Percentiles rank a stretch among this genome's conserved stretches.
These are phyloP conservation scores for Corapipo altera DNA, from an alignment of 2,113 vertebrate genomes.

Conservation along the genomic window DNA sequence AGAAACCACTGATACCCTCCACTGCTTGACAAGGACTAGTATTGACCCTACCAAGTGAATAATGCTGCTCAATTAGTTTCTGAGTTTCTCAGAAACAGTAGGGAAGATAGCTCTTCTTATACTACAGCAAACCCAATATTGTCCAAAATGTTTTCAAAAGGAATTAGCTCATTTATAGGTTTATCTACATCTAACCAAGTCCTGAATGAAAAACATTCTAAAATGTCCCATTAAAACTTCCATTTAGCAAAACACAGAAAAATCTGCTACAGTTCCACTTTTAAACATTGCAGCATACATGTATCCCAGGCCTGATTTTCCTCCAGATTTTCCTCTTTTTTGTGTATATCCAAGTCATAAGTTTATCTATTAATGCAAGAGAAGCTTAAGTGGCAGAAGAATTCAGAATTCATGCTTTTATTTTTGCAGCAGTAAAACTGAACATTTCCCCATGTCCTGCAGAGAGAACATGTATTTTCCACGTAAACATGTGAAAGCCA, in stretches of 20 bases:
- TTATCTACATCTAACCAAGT: not conserved
- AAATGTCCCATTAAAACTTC: not conserved
- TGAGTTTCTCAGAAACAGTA: not conserved
- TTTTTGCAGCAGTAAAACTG: not conserved
- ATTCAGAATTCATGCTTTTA: not conserved
- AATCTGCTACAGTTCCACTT: not conserved
- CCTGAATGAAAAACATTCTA: not conserved
- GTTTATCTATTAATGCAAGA: not conserved
- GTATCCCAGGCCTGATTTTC: not conserved
- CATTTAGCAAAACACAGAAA: not conserved
- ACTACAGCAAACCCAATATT: not conserved
- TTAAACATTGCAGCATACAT: not conserved
- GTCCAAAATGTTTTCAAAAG: not conserved
- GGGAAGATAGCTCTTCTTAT: not conserved
- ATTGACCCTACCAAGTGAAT: not conserved
- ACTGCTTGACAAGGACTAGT: not conserved
- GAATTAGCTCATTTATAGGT: not conserved
- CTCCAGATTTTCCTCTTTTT: not conserved
- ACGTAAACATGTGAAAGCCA: not conserved
- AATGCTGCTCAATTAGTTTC: not conserved
- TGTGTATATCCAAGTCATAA: not conserved
- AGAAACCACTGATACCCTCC: not conserved
- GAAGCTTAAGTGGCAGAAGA: not conserved
- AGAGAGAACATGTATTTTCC: not conserved
- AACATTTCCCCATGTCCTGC: not conserved